A percentile compares a stretch with the other conserved stretches of the same genome.
Evolutionary conservation across 2,888 invertebrate genomes (phyloP).

Genomic region (Metellina segmentata): DNA sequence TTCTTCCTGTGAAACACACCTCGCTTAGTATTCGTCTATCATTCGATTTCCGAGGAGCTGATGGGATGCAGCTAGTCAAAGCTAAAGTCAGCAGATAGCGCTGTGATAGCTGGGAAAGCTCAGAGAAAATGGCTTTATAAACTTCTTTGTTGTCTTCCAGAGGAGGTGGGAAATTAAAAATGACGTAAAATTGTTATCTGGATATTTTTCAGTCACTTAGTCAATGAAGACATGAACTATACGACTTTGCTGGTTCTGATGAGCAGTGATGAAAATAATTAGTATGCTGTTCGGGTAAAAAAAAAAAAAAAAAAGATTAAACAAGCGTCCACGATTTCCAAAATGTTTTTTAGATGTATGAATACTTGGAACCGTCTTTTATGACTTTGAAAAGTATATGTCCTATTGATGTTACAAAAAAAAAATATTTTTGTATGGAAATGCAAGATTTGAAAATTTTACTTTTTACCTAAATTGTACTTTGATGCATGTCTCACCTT

Average conservation of each 20-base stretch:
- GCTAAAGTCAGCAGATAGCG: conserved; percentile 18
- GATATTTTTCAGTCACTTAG: background rate
- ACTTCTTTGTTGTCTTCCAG: too few species aligned
- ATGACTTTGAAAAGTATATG: background rate
- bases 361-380: background rate
- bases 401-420: background rate
- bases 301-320: too few species aligned
- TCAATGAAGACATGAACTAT: too few species aligned
- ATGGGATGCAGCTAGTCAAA: conserved; percentile 54
- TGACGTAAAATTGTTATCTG: background rate
- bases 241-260: background rate
- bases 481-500: background rate
- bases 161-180: background rate
- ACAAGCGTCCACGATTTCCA: background rate
- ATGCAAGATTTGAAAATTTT: background rate
- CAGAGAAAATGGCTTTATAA: too few species aligned
- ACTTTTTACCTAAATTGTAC: background rate
- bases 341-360: background rate
- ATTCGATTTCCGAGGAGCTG: background rate
- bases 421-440: background rate
- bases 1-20: too few species aligned
- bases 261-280: background rate
- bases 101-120: background rate
- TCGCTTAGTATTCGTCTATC: background rate
- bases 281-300: background rate